Base-by-base conservation (phyloP, 35 echinoderm and acorn worm genomes). In the Stichopus chloronotus region DNA sequence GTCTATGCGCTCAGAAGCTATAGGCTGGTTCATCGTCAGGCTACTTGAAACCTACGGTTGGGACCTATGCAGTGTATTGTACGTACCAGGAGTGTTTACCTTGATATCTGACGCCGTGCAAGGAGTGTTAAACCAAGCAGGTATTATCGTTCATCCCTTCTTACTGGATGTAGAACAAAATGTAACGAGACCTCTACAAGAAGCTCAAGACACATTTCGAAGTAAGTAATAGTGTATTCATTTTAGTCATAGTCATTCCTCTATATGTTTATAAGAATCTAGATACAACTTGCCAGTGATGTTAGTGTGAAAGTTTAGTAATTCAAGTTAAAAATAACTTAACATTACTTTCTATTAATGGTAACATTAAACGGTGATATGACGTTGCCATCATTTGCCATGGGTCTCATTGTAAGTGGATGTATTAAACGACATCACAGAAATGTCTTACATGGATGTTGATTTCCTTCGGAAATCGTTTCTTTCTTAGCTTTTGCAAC, bases 1-100 rank as follows among this genome's bases (percentile, higher is more conserved):
- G 8, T 85, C 82, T 22, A 22, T 85, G 30, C 82, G 82, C 9
- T 53, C 82, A 14, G 82, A 85, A 56, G 82, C 82, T 85, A 59
- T 85, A n/a, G 82, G 55, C 5, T 9, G 55, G 55, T 85, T 85
- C 23, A 58, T 85, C 5, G 19, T 56, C 5, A 56, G 55, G 6
- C 5, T 85, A 25, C 24, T 85, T n/a, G 55, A 85, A 17, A 3
- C 17, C 21, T 85, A 58, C 55, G 23, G 12, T 23, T 85, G 82
- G 82, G 58, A 57, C 21, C 17, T 21, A 20, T 85, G 82, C 69
- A 20, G 69, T n/a, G 17, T 74, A 4, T 20, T 74, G 6, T 6
- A 74, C 69, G 0, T 61, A 10, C 6, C 17, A 74, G 69, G 69
- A 74, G 69, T n/a, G 22, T 74, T 19, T 74, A 20, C 14, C 17